Percentiles rank a stretch among this genome's conserved stretches.
Evolutionary conservation across 2,113 vertebrate species (phyloP).

Genomic region (Elephantulus edwardii): DNA sequence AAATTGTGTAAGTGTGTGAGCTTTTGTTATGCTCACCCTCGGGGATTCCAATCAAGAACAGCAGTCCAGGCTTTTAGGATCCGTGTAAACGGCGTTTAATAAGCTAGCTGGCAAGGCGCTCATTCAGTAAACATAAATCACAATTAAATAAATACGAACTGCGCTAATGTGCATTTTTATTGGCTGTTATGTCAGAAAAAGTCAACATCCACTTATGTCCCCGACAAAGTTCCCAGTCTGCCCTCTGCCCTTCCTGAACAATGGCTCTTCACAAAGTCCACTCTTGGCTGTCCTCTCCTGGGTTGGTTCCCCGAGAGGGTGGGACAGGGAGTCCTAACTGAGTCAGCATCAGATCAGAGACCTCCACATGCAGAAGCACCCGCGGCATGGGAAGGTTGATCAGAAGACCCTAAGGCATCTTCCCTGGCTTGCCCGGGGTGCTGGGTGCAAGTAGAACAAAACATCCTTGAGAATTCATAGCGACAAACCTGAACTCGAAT

Average conservation of each 20-base stretch:
- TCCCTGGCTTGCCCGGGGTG: neutral
- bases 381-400: rapidly evolving
- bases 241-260: neutral
- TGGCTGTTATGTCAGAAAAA: neutral
- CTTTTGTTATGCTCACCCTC: too few species aligned
- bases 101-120: neutral
- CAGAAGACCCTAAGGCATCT: too few species aligned
- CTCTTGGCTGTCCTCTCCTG: conserved; percentile 20
- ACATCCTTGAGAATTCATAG: neutral
- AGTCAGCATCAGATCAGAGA: neutral
- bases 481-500: neutral
- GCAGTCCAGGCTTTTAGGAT: neutral
- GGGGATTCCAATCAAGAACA: neutral
- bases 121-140: neutral
- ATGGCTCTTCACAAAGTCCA: neutral
- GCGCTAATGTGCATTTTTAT: neutral
- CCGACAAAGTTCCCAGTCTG: neutral
- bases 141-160: neutral
- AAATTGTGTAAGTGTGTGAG: neutral
- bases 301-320: neutral
- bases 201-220: neutral
- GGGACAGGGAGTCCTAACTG: neutral
- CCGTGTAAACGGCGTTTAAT: neutral
- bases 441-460: neutral
- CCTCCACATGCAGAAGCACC: rapidly evolving